Percentiles rank a stretch among this genome's conserved stretches.
phyloP scores from a whole-genome alignment of 2,797 vertebrate species.

The Anniella stebbinsi region DNA sequence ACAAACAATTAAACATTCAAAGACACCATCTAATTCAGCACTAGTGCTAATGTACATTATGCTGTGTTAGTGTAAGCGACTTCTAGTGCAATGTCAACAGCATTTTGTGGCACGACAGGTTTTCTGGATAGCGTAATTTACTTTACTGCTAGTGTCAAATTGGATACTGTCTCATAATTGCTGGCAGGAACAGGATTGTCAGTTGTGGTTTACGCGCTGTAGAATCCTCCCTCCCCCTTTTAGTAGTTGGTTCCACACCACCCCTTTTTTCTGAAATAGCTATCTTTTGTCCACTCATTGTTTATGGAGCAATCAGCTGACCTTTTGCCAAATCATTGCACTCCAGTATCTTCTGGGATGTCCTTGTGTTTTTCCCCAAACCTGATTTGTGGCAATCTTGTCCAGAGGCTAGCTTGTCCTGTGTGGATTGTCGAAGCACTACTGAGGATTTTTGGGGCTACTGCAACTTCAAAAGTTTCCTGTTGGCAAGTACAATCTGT shows the following conservation, averaged over 20 bases:
- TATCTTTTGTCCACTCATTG: background rate
- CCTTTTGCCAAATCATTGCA: background rate
- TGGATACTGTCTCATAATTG: background rate
- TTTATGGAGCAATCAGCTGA: background rate
- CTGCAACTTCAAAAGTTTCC: constrained; percentile 11
- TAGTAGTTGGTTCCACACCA: background rate
- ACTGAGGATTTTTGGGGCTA: background rate
- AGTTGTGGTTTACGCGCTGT: background rate
- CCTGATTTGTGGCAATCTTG: background rate
- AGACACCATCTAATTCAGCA: background rate
- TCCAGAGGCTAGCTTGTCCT: background rate
- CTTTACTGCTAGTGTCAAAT: too few species aligned
- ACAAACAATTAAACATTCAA: background rate
- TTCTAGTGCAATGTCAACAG: too few species aligned
- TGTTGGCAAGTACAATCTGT: background rate
- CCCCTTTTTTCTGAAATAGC: background rate
- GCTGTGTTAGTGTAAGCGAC: too few species aligned
- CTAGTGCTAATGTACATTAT: too few species aligned
- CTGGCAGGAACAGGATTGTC: background rate
- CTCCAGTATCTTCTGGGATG: background rate
- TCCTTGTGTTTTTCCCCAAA: too few species aligned
- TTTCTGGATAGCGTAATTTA: too few species aligned
- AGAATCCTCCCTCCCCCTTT: background rate
- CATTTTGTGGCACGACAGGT: too few species aligned
- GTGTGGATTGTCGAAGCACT: background rate